These are phyloP conservation scores for Enteromius viviparus DNA, from an alignment of 2,797 vertebrate genomes.

Conservation along the genomic window DNA sequence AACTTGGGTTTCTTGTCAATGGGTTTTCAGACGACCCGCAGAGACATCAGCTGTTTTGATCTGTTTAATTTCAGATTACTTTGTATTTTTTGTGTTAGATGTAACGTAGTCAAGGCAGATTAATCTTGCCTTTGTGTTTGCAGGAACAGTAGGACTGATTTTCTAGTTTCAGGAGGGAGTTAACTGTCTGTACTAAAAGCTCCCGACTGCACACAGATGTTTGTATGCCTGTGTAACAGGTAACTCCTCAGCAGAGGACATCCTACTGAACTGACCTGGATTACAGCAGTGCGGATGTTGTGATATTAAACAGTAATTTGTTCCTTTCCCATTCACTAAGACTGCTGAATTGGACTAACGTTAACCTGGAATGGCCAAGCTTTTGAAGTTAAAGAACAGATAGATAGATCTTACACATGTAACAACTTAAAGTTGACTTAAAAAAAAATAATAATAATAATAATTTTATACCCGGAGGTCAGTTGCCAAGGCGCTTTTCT, in stretches of 20 bases:
- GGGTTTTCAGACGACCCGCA: neutral
- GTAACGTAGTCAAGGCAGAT: neutral
- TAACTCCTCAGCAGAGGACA: neutral
- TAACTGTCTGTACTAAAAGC: neutral
- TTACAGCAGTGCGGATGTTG: neutral
- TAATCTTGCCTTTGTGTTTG: neutral
- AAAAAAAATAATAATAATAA: too few species aligned
- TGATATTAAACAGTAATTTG: neutral
- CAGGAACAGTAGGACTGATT: neutral
- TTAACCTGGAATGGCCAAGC: neutral
- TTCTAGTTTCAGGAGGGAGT: neutral
- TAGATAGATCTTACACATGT: too few species aligned
- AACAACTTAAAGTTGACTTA: too few species aligned
- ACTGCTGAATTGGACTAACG: neutral
- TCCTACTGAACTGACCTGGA: conserved; percentile 4
- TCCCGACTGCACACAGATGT: neutral
- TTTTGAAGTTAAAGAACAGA: neutral
- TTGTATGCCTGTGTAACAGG: neutral
- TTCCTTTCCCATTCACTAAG: neutral
- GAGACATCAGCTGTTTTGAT: neutral
- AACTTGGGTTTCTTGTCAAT: neutral
- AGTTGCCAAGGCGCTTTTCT: neutral
- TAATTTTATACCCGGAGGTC: neutral
- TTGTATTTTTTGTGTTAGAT: neutral
- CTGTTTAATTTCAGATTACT: conserved; percentile 14